A percentile compares a stretch with the other conserved stretches of the same genome.
Conservation (phyloP, 2,113 vertebrate genomes). For the Chlorodrepanis virens region DNA sequence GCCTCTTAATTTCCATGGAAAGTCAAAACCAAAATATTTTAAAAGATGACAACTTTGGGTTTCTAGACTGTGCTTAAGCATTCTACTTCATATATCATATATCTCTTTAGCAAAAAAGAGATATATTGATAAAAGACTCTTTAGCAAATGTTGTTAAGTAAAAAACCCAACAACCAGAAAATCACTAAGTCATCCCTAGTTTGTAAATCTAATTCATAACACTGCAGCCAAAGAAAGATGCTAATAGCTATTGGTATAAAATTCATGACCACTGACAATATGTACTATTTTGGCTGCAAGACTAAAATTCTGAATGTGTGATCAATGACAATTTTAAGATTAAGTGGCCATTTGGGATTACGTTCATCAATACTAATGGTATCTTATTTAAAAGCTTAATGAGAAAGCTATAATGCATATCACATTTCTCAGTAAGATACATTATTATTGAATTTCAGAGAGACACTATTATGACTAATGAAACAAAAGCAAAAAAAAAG, state of each 20-base stretch:
- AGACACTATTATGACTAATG: constrained; percentile 5
- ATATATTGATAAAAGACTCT: background rate
- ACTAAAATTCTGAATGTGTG: background rate
- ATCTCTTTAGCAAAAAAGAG: no score
- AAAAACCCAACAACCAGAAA: background rate
- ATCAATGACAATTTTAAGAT: constrained; percentile 50
- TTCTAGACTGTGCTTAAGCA: background rate
- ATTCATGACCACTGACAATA: background rate
- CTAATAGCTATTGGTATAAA: background rate
- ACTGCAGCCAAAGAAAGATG: background rate
- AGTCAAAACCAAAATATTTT: background rate
- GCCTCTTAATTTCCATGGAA: background rate
- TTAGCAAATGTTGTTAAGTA: background rate
- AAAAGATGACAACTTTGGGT: background rate
- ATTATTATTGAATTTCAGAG: constrained; percentile 31
- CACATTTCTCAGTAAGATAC: constrained; percentile 20
- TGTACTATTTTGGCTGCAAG: background rate
- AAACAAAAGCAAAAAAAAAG: constrained; percentile 14
- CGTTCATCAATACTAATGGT: constrained; percentile 48
- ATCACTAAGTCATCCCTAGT: background rate
- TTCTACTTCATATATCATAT: background rate
- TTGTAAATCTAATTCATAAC: background rate
- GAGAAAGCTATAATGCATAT: constrained; percentile 14
- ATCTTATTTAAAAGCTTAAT: constrained; percentile 59
- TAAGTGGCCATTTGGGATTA: constrained; percentile 42